Evolutionary conservation across 2,113 vertebrate genomes (phyloP).

Genomic region (cat (Felis catus)): F.catus_Fca126_mat1.0 CM031424.1:38258501-38259000

Average conservation of each 20-base stretch:
- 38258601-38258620: background rate
- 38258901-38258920: background rate
- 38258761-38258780: background rate
- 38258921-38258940: background rate
- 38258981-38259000: background rate
- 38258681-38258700: background rate
- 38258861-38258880: background rate
- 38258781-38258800: background rate
- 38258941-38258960: background rate
- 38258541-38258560: background rate
- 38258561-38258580: background rate
- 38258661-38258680: background rate
- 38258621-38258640: background rate
- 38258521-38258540: background rate
- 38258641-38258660: background rate
- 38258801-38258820: background rate
- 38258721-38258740: background rate
- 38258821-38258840: background rate
- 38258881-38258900: background rate
- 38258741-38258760: background rate
- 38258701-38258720: background rate
- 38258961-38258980: background rate
- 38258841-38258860: background rate
- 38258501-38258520: background rate
- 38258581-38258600: background rate